Evolutionary conservation across 2,113 vertebrate genomes (phyloP).

Genomic region (Oryzias woworae): DNA sequence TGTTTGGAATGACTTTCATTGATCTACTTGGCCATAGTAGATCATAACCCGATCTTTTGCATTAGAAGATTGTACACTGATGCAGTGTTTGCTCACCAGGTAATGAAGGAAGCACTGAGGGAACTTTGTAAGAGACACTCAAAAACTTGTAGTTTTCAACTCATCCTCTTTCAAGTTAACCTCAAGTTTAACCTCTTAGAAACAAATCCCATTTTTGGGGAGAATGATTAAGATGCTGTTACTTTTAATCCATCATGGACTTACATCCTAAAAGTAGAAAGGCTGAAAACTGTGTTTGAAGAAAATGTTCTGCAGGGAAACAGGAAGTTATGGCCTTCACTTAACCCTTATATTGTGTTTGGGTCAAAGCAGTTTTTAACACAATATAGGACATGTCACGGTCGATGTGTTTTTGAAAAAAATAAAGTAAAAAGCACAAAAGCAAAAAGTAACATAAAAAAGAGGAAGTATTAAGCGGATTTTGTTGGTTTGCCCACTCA

Average conservation of each 20-base stretch:
- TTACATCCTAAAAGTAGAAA: too few relatives aligned
- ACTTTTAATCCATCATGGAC: not conserved
- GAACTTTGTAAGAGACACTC: conserved; percentile 23
- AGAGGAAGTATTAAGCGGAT: too few relatives aligned
- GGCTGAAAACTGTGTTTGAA: too few relatives aligned
- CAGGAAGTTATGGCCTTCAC: too few relatives aligned
- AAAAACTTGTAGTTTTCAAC: conserved; percentile 15
- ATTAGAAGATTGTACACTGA: conserved; percentile 17
- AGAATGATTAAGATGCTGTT: not conserved
- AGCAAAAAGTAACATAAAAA: too few relatives aligned
- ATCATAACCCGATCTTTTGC: conserved; percentile 6
- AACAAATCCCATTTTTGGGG: not conserved
- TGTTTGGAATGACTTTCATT: conserved; percentile 50
- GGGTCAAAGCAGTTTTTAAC: too few relatives aligned
- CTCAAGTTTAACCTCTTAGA: not conserved
- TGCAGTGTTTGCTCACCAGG: conserved; percentile 16
- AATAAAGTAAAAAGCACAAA: too few relatives aligned
- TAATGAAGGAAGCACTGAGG: conserved; percentile 42
- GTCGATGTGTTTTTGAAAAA: too few relatives aligned
- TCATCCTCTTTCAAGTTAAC: not conserved
- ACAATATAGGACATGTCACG: too few relatives aligned
- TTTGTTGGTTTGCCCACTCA: too few relatives aligned
- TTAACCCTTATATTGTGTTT: too few relatives aligned
- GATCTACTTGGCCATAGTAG: conserved; percentile 53
- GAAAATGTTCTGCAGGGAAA: too few relatives aligned